Conservation (phyloP, 2,888 invertebrate genomes). For the Meloe dianella region DNA sequence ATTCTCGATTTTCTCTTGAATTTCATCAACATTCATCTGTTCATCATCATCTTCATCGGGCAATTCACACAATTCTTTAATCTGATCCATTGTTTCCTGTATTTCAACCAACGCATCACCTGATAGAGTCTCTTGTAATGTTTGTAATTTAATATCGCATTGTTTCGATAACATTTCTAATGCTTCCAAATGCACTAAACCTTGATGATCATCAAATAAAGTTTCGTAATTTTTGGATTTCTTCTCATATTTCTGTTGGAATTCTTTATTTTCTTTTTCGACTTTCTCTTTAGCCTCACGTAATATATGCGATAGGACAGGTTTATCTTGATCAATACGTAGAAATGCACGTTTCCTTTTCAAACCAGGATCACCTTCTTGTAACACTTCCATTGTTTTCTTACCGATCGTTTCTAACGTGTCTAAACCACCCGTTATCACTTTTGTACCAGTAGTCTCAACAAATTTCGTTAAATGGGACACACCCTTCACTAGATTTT, state of each 20-base stretch:
- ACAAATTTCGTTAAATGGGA: constrained; percentile 70
- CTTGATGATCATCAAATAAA: constrained; percentile 87
- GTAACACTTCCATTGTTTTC: constrained; percentile 91
- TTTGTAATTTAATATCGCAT: constrained; percentile 75
- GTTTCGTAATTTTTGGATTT: constrained; percentile 73
- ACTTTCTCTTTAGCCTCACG: constrained; percentile 76
- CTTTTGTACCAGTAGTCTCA: constrained; percentile 67
- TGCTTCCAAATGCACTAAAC: constrained; percentile 87
- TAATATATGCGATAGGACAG: constrained; percentile 68
- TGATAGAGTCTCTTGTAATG: constrained; percentile 61
- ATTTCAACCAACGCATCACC: constrained; percentile 69
- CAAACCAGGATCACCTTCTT: constrained; percentile 90
- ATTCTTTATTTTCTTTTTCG: constrained; percentile 62
- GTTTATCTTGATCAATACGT: constrained; percentile 66
- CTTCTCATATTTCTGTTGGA: constrained; percentile 60
- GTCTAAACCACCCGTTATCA: constrained; percentile 80
- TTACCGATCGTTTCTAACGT: constrained; percentile 93
- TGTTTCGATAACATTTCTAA: constrained; percentile 89
- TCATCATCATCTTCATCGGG: constrained; percentile 70
- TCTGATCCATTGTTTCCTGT: constrained; percentile 78
- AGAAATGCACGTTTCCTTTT: constrained; percentile 78
- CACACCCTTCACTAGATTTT: constrained; percentile 71
- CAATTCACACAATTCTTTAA: constrained; percentile 79
- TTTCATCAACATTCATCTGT: constrained; percentile 57
- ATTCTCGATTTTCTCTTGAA: constrained; percentile 64